Evolutionary conservation across 2,797 vertebrate genomes (phyloP), one percentile per base, ranked within the genome.

Genomic region (Rhynchonycteris naso): DNA sequence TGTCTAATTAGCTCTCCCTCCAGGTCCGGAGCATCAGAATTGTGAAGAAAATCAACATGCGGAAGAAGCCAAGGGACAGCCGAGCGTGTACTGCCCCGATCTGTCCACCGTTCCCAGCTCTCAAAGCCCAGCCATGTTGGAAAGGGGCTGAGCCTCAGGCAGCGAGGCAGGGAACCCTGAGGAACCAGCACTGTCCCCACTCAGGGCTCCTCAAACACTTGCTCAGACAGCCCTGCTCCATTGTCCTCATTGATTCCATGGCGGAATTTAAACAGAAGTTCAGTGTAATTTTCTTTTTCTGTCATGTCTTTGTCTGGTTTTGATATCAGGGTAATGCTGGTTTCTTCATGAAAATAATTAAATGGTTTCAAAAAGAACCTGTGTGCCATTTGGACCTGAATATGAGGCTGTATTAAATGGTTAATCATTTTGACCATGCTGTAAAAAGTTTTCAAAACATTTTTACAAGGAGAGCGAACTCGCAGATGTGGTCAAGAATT

Each of bases 1-100:
- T 7, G 78, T 82, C 93, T 92, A 54, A 75, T 90, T 90, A 90
- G 68, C 79, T 82, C 81, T 92, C 84, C n/a, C 79, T 94, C 84
- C 50, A 89, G 76, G 33, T 52, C 38, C 30, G 8, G 63, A 72
- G 93, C 95, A 88, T 58, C 56, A 72, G 52, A 78, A n/a, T 61
- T 47, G 28, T 52, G 84, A 65, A 59, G 52, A 80, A 90, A 95
- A 59, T 35, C 86, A 91, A 71, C 4, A 21, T 1, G 18, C 43
- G 71, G 58, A 81, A 74, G 58, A 81, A 26, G 84, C 81, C 72
- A 93, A 72, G 72, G 13, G 79, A 80, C 52, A 69, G 72, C 47
- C 69, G 50, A 92, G n/a, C 47, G 71, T 72, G 92, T 28, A 56
- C 38, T 58, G 47, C 35, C 56, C 52, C 58, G 21, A 43, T 12